phyloP scores from a whole-genome alignment of 2,113 vertebrate species.

The Rhinichthys klamathensis region DNA sequence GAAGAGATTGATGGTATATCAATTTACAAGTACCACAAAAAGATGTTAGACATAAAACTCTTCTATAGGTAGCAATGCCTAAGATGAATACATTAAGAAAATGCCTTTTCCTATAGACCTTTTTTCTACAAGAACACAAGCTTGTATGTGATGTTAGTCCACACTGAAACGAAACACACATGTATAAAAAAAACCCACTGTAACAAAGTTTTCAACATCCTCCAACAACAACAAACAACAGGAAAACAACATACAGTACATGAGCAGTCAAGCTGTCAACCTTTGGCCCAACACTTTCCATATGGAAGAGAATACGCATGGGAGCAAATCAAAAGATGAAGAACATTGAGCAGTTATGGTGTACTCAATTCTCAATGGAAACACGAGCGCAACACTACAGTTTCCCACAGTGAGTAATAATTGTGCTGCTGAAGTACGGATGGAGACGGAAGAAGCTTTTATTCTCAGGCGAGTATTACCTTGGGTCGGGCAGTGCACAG shows the following conservation, averaged over 20 bases:
- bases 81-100: constrained; percentile 28
- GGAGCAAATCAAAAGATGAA: constrained; percentile 56
- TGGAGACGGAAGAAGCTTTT: constrained; percentile 36
- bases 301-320: constrained; percentile 78
- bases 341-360: constrained; percentile 61
- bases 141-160: constrained; percentile 16
- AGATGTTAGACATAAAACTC: not conserved
- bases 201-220: constrained; percentile 52
- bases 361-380: not conserved
- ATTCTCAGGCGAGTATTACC: constrained; percentile 70
- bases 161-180: constrained; percentile 27
- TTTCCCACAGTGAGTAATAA: not conserved
- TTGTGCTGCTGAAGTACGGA: constrained; percentile 20
- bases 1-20: not conserved
- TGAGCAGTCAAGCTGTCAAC: constrained; percentile 50
- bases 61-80: not conserved
- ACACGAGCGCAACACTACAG: constrained; percentile 3
- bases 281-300: constrained; percentile 64
- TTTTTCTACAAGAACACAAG: constrained; percentile 33
- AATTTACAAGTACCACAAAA: not conserved
- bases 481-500: constrained; percentile 79
- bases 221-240: constrained; percentile 52
- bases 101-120: not conserved
- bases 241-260: constrained; percentile 59
- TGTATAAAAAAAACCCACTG: not conserved